A percentile compares a stretch with the other conserved stretches of the same genome.
phyloP scores from a whole-genome alignment of 1,140 invertebrate genomes.

The Artemia franciscana region DNA sequence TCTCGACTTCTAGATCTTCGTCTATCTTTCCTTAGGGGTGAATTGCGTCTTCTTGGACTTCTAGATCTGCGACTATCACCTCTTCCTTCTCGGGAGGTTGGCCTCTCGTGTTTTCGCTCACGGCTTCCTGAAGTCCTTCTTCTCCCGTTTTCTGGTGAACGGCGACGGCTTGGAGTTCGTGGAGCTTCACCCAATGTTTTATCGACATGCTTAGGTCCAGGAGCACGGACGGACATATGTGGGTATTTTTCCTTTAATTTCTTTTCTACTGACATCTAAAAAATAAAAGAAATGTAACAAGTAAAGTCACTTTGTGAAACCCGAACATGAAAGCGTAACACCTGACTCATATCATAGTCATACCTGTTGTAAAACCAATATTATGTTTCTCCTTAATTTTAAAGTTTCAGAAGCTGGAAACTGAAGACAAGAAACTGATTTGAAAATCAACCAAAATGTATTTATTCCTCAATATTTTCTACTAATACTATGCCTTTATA shows the following conservation, averaged over 20 bases:
- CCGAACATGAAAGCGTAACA: not conserved
- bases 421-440: not conserved
- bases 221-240: not conserved
- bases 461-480: too few species aligned
- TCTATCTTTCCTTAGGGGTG: not conserved
- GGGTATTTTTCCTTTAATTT: not conserved
- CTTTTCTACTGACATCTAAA: not conserved
- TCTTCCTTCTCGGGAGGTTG: not conserved
- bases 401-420: not conserved
- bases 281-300: not conserved
- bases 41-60: not conserved
- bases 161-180: not conserved
- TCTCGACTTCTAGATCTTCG: not conserved
- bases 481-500: too few species aligned
- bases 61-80: not conserved
- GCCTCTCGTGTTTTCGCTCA: not conserved
- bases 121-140: not conserved
- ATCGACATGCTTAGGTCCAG: not conserved
- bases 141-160: not conserved
- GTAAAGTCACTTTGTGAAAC: not conserved
- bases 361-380: not conserved
- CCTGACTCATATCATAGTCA: not conserved
- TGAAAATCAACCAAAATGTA: not conserved
- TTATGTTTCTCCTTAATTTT: not conserved
- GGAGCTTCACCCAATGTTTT: not conserved